phyloP scores from a whole-genome alignment of 2,888 invertebrate species.

The Microctonus hyperodae region DNA sequence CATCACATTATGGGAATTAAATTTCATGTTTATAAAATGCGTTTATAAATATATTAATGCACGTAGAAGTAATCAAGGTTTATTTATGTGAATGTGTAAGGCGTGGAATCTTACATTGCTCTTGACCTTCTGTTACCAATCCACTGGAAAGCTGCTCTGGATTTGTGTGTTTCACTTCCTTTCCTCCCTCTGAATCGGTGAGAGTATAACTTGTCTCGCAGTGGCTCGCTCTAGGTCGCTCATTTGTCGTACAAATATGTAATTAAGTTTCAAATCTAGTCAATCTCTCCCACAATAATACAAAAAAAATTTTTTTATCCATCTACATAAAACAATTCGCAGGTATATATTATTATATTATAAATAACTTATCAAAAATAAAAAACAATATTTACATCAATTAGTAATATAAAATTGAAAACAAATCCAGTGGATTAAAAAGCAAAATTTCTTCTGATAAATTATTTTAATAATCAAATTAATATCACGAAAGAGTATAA shows the following conservation, averaged over 20 bases:
- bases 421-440: no score
- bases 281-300: background rate
- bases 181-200: slow-evolving; percentile 30
- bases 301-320: background rate
- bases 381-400: no score
- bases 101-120: slow-evolving; percentile 7
- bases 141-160: slow-evolving; percentile 32
- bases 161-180: slow-evolving; percentile 27
- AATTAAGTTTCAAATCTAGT: no score
- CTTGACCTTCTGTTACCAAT: slow-evolving; percentile 29
- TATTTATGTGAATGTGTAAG: slow-evolving; percentile 7
- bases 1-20: slow-evolving; percentile 27
- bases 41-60: slow-evolving; percentile 4
- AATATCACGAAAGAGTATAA: no score
- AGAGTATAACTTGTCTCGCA: slow-evolving; percentile 16
- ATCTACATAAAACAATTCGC: background rate
- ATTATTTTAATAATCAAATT: no score
- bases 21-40: slow-evolving; percentile 32
- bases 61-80: background rate
- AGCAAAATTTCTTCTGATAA: no score
- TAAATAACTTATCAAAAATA: no score
- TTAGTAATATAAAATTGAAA: no score
- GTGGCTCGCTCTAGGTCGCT: background rate
- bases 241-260: background rate
- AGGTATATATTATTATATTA: no score